Evolutionary conservation across 2,797 vertebrate species (phyloP).

Genomic region (Vireo griseus): DNA sequence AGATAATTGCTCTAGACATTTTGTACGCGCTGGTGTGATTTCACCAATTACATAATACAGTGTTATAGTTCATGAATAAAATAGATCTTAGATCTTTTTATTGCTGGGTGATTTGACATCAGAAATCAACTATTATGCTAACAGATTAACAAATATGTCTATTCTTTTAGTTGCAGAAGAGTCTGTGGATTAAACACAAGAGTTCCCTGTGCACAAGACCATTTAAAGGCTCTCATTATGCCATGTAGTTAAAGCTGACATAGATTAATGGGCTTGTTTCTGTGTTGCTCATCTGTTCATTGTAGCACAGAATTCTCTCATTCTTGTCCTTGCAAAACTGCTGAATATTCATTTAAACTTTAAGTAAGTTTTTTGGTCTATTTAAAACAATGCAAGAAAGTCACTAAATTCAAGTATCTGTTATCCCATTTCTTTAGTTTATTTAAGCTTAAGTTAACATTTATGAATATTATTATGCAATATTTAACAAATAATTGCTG

Average conservation of each 20-base stretch:
- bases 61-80: not conserved
- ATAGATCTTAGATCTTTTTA: not conserved
- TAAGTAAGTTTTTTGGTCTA: not conserved
- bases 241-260: not conserved
- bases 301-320: not conserved
- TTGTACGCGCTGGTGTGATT: not conserved
- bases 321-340: not conserved
- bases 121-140: not conserved
- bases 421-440: not conserved
- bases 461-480: not conserved
- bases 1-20: conserved; percentile 17
- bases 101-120: not conserved
- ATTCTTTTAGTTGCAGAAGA: not conserved
- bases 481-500: not conserved
- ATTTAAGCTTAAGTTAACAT: not conserved
- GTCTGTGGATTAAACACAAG: not conserved
- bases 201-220: not conserved
- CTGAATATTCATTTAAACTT: not conserved
- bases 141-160: not conserved
- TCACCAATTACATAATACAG: not conserved
- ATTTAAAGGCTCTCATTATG: not conserved
- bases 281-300: not conserved
- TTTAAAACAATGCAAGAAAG: not conserved
- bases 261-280: conserved; percentile 28
- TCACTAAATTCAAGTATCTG: not conserved